Conservation (phyloP, 2,888 invertebrate genomes). For the Himalopsyche japonica region DNA sequence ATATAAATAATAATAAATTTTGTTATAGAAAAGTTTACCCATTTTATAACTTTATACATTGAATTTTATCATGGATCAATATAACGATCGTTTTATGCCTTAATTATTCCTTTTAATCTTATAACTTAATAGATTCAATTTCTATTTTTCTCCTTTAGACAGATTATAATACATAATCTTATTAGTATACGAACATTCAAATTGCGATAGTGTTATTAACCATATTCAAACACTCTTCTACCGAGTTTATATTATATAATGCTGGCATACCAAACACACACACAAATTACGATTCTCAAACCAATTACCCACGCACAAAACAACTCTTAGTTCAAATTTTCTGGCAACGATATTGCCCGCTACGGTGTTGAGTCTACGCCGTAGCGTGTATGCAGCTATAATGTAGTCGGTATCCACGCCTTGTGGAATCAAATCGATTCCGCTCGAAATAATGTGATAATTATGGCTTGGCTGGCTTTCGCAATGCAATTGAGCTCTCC, state of each 20-base stretch:
- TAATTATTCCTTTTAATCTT: no score
- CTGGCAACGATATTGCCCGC: neutral
- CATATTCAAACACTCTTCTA: neutral
- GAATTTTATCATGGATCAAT: no score
- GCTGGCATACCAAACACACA: neutral
- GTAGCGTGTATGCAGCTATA: neutral
- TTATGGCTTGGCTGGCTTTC: neutral
- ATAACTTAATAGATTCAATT: no score
- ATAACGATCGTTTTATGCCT: no score
- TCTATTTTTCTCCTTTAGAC: no score
- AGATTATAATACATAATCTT: no score
- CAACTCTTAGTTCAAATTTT: neutral
- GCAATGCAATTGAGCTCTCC: neutral
- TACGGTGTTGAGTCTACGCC: neutral
- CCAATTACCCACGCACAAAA: neutral
- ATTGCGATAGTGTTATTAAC: no score
- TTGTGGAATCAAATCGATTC: constrained; percentile 6
- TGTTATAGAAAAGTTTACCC: no score
- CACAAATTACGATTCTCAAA: neutral
- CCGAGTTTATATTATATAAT: neutral
- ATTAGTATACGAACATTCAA: no score
- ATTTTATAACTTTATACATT: no score
- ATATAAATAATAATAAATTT: no score
- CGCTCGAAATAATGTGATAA: constrained; percentile 3
- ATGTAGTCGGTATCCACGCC: neutral